Percentiles rank a stretch among this genome's conserved stretches.
phyloP scores from a whole-genome alignment of 1,140 invertebrate species.

The Lepidurus couesii region DNA sequence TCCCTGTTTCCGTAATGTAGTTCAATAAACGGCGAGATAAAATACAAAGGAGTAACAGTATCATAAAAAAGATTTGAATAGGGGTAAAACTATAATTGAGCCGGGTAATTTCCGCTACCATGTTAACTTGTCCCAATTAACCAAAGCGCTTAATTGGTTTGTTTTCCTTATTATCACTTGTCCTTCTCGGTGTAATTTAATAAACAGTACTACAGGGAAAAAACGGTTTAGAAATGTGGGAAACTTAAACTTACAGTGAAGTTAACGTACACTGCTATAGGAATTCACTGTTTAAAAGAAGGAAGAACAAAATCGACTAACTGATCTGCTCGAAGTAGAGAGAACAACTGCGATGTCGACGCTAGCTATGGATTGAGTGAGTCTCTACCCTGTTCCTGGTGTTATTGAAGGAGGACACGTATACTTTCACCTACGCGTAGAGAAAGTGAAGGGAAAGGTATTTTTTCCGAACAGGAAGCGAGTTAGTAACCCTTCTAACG shows the following conservation, averaged over 20 bases:
- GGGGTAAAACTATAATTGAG: no score
- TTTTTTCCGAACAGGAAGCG: neutral
- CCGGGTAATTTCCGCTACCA: no score
- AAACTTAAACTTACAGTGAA: neutral
- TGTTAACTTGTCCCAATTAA: no score
- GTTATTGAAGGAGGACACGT: neutral
- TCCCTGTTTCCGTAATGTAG: no score
- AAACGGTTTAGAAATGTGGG: no score
- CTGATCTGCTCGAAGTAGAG: neutral
- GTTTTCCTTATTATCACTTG: no score
- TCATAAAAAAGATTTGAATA: no score
- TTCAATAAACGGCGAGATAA: no score
- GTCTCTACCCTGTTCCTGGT: neutral
- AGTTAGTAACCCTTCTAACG: neutral
- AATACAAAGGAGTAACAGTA: no score
- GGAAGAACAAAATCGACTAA: neutral
- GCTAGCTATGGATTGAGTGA: neutral
- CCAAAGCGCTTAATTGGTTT: no score
- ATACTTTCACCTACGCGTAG: neutral
- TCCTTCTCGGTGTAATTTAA: no score
- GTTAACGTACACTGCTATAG: neutral
- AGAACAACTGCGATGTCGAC: neutral
- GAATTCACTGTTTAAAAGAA: neutral
- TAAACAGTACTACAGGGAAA: no score
- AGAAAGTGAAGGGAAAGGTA: slow-evolving; percentile 1